These are phyloP conservation scores for Andrena bucephala DNA, from an alignment of 2,888 invertebrate genomes.

Conservation along the genomic window DNA sequence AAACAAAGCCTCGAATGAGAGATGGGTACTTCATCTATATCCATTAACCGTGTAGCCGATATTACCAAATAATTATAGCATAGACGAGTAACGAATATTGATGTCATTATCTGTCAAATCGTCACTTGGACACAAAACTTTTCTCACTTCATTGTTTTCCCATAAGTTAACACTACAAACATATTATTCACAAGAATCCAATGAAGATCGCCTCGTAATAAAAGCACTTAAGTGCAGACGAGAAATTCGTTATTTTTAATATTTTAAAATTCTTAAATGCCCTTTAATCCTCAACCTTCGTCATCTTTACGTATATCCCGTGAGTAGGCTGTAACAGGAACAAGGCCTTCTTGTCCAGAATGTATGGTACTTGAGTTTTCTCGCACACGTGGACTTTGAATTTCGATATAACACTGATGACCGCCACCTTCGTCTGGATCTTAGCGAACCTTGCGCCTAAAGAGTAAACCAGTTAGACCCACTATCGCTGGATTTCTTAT, in stretches of 20 bases:
- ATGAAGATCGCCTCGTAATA: no score
- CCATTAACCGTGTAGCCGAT: no score
- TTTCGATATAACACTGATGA: slow-evolving; percentile 26
- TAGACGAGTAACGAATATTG: no score
- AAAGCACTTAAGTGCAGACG: no score
- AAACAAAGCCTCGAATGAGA: no score
- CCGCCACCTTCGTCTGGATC: slow-evolving; percentile 13
- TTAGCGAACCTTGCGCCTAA: slow-evolving; percentile 35
- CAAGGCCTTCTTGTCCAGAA: background rate
- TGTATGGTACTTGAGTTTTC: slow-evolving; percentile 28
- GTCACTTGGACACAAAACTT: no score
- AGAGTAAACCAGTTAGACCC: background rate
- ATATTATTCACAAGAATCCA: no score
- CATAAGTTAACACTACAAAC: no score
- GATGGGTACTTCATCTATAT: no score
- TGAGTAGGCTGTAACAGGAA: slow-evolving; percentile 29
- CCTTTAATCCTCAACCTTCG: background rate
- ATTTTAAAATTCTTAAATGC: background rate
- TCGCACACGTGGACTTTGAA: slow-evolving; percentile 34
- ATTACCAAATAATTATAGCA: no score
- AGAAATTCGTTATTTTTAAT: background rate
- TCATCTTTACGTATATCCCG: slow-evolving; percentile 33
- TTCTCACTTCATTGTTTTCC: no score
- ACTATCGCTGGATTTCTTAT: background rate
- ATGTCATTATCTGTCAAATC: no score